Base-by-base conservation (phyloP, 2,888 invertebrate species). In the Pharmacophagus antenor region DNA sequence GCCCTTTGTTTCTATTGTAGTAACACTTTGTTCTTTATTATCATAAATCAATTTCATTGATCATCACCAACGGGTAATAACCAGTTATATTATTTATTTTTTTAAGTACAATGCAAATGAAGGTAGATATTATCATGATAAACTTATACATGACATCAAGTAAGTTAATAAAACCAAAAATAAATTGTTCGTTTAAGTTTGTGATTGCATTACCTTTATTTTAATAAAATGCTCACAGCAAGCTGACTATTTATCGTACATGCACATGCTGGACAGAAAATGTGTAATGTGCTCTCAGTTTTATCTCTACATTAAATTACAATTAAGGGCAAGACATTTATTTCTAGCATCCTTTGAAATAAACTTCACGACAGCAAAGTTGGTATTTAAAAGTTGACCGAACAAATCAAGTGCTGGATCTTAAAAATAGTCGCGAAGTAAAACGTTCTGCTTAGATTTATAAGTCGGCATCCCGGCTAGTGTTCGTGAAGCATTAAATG, bases 241-340 rank as follows among this genome's bases (percentile, higher is more conserved):
- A 67, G 69, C 70, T 62, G 62, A 68, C 44, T 47, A 64, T 70
- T 72, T 74, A 71, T 71, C 62, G 70, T 73, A 75, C 79, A 79
- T 79, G 74, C 75, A 72, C 73, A 81, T 80, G 71, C 70, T 70
- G 72, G 70, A 76, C 76, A 68, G 73, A 74, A 80, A 76, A 80
- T 44, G 44, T 78, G 79, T 81, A 82, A 82, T 79, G 78, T 72
- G 73, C 73, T 75, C 74, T 82, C 73, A 70, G 73, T 77, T 75
- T 82, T 82, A 84, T 82, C 82, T 74, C 61, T 65, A 70, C 70
- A 72, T 70, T 74, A 73, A 78, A 76, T 77, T 79, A 76, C 72
- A 64, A 65, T 82, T 81, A 84, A 84, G 82, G 74, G 71, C 68
- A 70, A 70, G 76, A 50, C 50, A 55, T 55, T 59, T 55, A 59